Base-by-base conservation (phyloP, 2,888 invertebrate genomes). In the Hyposoter didymator region DNA sequence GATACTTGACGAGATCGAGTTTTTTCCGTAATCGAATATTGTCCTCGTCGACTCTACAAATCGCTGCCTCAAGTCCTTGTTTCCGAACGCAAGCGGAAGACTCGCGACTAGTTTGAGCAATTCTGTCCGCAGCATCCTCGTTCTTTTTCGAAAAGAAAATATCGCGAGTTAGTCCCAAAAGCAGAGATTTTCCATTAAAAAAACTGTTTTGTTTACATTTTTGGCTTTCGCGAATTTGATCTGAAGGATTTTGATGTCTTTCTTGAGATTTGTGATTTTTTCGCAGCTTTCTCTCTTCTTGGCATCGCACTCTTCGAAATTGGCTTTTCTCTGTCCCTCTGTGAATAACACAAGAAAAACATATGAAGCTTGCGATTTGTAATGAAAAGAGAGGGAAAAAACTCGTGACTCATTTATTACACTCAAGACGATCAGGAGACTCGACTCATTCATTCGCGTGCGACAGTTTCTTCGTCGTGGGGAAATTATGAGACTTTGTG, bases 321-420 rank as follows among this genome's bases (percentile, higher is more conserved):
- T 95, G 0, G 98, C 97, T 90, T 97, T 97, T 89, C 97, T 95
- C 94, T 97, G 97, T 12, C 98, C 97, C 96, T 98, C 98, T 97
- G 90, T 5, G 92, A 93, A 82, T 83, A 83, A 84, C 62, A 84
- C 62, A 55, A 84, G 72, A 47, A 67, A 32, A 43, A 55, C 22
- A 59, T 43, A 49, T 47, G 39, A 59, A 39, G 39, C 43, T 64
- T 47, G 62, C 75, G 66, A 74, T 81, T 55, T 66, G 74, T 86
- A 69, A 78, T 47, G 35, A 75, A 82, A 66, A 69, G 59, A 10
- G 67, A 12, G 55, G 32, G 5, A 47, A 76, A 76, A 72, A 78
- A 72, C 52, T 82, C 69, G 78, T 84, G 81, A 84, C 78, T 84
- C 81, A 84, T 84, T 72, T 85, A 79, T 83, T 76, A 85, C 70